Evolutionary conservation across 2,113 vertebrate species (phyloP).

Genomic region (Gymnorhina tibicen): DNA sequence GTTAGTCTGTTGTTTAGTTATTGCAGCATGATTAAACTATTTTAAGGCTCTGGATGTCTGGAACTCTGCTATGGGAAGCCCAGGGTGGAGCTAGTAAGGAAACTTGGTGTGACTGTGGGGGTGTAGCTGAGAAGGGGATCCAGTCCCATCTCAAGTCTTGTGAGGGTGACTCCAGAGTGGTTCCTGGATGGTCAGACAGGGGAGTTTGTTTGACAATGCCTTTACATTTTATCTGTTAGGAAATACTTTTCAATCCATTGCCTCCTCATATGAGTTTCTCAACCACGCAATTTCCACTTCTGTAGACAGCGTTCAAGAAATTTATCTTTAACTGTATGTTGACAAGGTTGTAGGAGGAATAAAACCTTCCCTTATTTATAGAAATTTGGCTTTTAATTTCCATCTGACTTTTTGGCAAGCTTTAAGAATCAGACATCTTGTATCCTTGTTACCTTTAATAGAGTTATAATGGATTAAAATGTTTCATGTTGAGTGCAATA

Average conservation of each 20-base stretch:
- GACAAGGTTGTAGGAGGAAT: slow-evolving; percentile 9
- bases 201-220: not conserved
- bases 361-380: slow-evolving; percentile 45
- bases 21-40: not conserved
- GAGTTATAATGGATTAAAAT: slow-evolving; percentile 54
- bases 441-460: slow-evolving; percentile 51
- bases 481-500: slow-evolving; percentile 39
- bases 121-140: not conserved
- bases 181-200: not conserved
- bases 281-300: not conserved
- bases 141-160: fast-evolving
- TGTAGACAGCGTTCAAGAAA: not conserved
- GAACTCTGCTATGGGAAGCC: not conserved
- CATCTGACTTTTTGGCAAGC: slow-evolving; percentile 27
- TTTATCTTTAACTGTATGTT: slow-evolving; percentile 31
- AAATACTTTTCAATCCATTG: not conserved
- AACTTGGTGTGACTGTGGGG: not conserved
- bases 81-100: not conserved
- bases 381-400: slow-evolving; percentile 56
- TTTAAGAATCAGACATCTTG: slow-evolving; percentile 12
- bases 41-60: not conserved
- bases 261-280: not conserved
- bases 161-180: too few relatives aligned
- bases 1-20: not conserved
- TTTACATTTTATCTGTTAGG: not conserved